Conservation (phyloP, 2,888 invertebrate genomes). For the Steinernema scapterisci region DNA sequence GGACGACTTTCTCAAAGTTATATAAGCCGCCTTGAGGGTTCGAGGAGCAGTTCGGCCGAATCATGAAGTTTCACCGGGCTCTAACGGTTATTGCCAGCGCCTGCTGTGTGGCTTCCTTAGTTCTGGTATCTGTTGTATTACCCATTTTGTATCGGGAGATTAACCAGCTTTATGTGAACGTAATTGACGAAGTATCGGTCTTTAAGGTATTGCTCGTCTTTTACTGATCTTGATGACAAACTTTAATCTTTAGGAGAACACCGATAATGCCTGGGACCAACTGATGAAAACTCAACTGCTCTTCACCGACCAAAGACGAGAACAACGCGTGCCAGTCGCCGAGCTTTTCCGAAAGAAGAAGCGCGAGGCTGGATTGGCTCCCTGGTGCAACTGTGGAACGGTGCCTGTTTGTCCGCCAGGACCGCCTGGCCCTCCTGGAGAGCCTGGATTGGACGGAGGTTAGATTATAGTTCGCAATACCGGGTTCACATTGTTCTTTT, state of each 20-base stretch:
- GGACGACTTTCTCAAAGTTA: too few relatives aligned
- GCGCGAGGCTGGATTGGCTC: neutral
- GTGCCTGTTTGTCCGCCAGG: neutral
- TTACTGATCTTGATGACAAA: neutral
- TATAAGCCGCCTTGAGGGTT: too few relatives aligned
- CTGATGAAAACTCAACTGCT: conserved; percentile 8
- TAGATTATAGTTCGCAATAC: too few relatives aligned
- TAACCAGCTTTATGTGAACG: neutral
- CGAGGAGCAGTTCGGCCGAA: too few relatives aligned
- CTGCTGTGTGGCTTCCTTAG: neutral
- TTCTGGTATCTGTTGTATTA: neutral
- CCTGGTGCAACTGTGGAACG: conserved; percentile 8
- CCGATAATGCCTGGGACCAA: conserved; percentile 4
- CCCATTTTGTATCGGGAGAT: neutral
- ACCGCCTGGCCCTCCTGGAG: conserved; percentile 17
- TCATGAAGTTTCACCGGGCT: neutral
- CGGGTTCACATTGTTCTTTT: too few relatives aligned
- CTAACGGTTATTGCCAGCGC: neutral
- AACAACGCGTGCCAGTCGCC: neutral
- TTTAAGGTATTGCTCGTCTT: neutral
- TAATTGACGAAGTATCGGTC: neutral
- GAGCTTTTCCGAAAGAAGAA: neutral
- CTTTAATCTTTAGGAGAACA: neutral
- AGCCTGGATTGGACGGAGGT: conserved; percentile 22
- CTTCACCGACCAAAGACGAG: neutral